Conservation (phyloP, 1,140 invertebrate genomes). For the Danaus plexippus region DNA sequence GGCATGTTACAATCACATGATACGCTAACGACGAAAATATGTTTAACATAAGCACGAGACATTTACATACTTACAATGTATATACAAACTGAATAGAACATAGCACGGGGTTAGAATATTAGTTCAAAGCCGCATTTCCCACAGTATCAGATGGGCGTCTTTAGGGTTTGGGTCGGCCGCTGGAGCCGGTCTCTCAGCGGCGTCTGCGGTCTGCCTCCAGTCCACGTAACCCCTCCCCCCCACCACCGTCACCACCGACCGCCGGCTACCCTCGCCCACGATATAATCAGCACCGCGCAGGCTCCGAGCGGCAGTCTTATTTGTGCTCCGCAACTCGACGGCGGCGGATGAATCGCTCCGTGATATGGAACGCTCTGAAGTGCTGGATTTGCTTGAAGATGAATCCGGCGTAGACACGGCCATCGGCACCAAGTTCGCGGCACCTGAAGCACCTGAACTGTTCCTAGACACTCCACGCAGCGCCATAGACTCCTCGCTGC, state of each 20-base stretch:
- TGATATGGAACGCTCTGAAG: slow-evolving; percentile 54
- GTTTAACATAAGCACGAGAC: slow-evolving; percentile 26
- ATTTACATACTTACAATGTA: slow-evolving; percentile 35
- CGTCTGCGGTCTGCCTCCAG: slow-evolving; percentile 81
- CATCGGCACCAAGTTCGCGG: slow-evolving; percentile 49
- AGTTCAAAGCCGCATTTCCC: slow-evolving; percentile 82
- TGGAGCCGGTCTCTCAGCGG: slow-evolving; percentile 59
- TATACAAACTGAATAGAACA: background rate
- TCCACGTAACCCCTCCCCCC: slow-evolving; percentile 91
- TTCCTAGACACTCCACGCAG: slow-evolving; percentile 79
- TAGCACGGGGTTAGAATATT: background rate
- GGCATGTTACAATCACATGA: background rate
- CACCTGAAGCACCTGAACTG: slow-evolving; percentile 79
- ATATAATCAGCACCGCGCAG: slow-evolving; percentile 60
- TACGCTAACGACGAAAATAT: slow-evolving; percentile 11
- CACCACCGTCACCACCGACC: slow-evolving; percentile 88
- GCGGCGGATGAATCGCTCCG: slow-evolving; percentile 50
- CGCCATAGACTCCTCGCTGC: slow-evolving; percentile 85
- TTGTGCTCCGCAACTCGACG: slow-evolving; percentile 30
- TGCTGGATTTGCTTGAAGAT: slow-evolving; percentile 42
- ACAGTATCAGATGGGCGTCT: slow-evolving; percentile 89
- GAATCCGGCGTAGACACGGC: slow-evolving; percentile 54
- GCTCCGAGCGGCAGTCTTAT: slow-evolving; percentile 41
- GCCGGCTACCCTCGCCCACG: slow-evolving; percentile 69
- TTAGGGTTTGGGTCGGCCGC: slow-evolving; percentile 63